Percentiles rank a stretch among this genome's conserved stretches.
These are phyloP conservation scores for Ceratina japonica DNA, from an alignment of 1,140 invertebrate genomes.

Conservation along the genomic window DNA sequence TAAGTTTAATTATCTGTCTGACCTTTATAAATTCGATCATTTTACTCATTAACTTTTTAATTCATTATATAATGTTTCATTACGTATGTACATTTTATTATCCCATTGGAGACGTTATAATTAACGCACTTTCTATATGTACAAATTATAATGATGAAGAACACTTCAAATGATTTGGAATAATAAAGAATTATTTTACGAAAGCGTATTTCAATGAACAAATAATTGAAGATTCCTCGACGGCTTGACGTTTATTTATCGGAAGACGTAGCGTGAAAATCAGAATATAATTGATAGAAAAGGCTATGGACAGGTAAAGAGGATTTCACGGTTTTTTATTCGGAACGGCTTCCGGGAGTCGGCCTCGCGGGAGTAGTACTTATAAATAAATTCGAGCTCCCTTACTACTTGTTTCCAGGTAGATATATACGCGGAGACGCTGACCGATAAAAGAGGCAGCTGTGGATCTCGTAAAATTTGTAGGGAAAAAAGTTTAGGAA, in stretches of 20 bases:
- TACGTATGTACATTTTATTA: too few relatives aligned
- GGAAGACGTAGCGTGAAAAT: neutral
- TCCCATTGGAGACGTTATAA: too few relatives aligned
- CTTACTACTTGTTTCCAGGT: constrained; percentile 21
- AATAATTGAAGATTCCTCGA: too few relatives aligned
- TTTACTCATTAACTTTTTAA: too few relatives aligned
- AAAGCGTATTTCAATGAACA: too few relatives aligned
- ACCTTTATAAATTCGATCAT: too few relatives aligned
- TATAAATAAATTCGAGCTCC: constrained; percentile 58
- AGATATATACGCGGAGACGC: constrained; percentile 45
- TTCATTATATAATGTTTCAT: too few relatives aligned
- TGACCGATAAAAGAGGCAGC: constrained; percentile 47
- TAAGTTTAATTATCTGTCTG: too few relatives aligned
- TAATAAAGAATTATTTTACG: too few relatives aligned
- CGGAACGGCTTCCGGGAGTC: constrained; percentile 43
- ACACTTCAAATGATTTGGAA: too few relatives aligned
- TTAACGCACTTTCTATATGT: too few relatives aligned
- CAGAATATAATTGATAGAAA: constrained; percentile 48
- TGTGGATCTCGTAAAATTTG: constrained; percentile 41
- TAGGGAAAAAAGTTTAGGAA: constrained; percentile 11
- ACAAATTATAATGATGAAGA: too few relatives aligned
- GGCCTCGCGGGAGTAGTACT: constrained; percentile 36
- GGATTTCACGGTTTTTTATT: constrained; percentile 45
- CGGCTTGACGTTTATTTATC: neutral
- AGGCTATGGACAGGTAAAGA: constrained; percentile 26